Percentiles rank a stretch among this genome's conserved stretches.
Conservation (phyloP, 2,113 vertebrate genomes). For the Nerophis lumbriciformis region DNA sequence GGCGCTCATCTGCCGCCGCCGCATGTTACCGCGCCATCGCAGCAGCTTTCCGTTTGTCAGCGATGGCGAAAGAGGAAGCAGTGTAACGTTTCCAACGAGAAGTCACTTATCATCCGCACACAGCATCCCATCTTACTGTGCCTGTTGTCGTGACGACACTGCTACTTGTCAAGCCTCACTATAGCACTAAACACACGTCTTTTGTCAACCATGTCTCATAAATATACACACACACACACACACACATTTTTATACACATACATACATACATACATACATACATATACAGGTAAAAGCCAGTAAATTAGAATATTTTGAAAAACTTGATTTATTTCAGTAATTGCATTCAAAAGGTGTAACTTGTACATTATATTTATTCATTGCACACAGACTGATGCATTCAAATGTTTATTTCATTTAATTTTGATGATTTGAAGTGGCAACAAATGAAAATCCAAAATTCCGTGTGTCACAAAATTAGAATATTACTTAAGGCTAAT, state of each 20-base stretch:
- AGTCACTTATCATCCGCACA: constrained; percentile 37
- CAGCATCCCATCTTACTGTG: constrained; percentile 44
- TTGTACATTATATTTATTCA: too few species aligned
- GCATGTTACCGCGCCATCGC: constrained; percentile 22
- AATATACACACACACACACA: not conserved
- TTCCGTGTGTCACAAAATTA: too few species aligned
- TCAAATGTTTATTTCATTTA: too few species aligned
- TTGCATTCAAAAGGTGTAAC: too few species aligned
- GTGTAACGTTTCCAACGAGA: constrained; percentile 47
- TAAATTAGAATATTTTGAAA: too few species aligned
- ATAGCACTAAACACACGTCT: not conserved
- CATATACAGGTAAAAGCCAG: too few species aligned
- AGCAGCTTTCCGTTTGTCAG: constrained; percentile 42
- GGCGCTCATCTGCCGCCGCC: constrained; percentile 1
- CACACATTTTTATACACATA: not conserved
- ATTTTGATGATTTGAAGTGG: too few species aligned
- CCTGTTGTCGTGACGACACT: constrained; percentile 44
- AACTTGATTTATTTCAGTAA: too few species aligned
- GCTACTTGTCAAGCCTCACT: constrained; percentile 20
- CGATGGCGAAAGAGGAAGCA: constrained; percentile 43
- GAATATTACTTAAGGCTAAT: too few species aligned
- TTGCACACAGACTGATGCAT: too few species aligned
- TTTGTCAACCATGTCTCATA: not conserved
- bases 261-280: too few species aligned
- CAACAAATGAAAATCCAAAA: too few species aligned